Conservation (phyloP, 23 tunicate species). For the Clavelina lepadiformis region DNA sequence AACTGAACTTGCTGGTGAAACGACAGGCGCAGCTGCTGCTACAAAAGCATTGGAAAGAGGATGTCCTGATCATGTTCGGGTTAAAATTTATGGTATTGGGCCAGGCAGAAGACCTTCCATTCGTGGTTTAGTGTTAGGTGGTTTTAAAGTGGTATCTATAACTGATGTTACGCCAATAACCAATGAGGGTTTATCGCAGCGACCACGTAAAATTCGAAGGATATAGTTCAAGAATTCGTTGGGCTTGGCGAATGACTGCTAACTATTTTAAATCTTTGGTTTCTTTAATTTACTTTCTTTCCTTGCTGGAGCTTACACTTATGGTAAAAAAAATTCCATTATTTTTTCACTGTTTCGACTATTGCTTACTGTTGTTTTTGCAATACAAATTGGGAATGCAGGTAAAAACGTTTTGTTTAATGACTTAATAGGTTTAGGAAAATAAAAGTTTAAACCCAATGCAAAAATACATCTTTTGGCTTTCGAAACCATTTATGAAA, state of each 20-base stretch:
- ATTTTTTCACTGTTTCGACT: too few species aligned
- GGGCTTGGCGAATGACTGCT: not conserved
- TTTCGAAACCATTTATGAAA: too few species aligned
- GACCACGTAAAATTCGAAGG: slow-evolving; percentile 81
- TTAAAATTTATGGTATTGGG: slow-evolving; percentile 70
- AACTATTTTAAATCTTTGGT: too few species aligned
- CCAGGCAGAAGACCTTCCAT: slow-evolving; percentile 73
- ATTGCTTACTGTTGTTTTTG: too few species aligned
- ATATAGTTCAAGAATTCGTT: slow-evolving; percentile 17
- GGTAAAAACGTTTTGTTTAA: too few species aligned
- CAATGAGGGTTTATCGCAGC: slow-evolving; percentile 43
- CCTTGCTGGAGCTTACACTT: too few species aligned
- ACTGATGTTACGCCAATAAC: slow-evolving; percentile 62
- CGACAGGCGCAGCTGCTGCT: slow-evolving; percentile 54
- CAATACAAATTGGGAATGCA: too few species aligned
- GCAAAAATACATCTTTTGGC: too few species aligned
- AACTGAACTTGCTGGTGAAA: slow-evolving; percentile 76
- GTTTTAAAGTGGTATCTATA: slow-evolving; percentile 66
- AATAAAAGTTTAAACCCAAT: too few species aligned
- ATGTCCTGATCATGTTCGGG: slow-evolving; percentile 51
- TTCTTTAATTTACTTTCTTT: too few species aligned
- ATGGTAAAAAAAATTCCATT: too few species aligned
- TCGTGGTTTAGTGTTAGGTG: slow-evolving; percentile 53
- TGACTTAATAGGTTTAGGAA: too few species aligned
- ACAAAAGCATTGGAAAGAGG: slow-evolving; percentile 33